Base-by-base conservation (phyloP, 2,797 vertebrate genomes). In the Acipenser transmontanus region DNA sequence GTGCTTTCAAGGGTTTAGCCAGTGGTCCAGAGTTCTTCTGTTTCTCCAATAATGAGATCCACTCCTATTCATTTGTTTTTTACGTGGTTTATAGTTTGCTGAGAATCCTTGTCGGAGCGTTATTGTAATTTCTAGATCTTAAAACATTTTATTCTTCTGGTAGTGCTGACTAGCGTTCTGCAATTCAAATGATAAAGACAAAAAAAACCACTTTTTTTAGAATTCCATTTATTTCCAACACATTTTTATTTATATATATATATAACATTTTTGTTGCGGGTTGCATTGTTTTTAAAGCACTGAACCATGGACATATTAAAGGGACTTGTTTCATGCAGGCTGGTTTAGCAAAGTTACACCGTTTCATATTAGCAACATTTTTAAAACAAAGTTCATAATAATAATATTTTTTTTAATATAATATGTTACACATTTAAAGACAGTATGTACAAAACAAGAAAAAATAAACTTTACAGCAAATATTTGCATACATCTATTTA, bases 341-440 rank as follows among this genome's bases (percentile, higher is more conserved):
- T 78, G 75, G 69, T 73, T 83, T 84, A 84, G 81, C 81, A 81
- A 80, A 72, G 89, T 89, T 82, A 87, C 84, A 88, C 83, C 71
- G 71, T 82, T 81, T 82, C 77, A 82, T 83, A 82, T 85, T 75
- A 85, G 69, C 66, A 67, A 69, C 66, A 69, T 83, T 82, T 81
- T 80, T 78, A 83, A 71, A 79, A 82, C 83, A 78, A 78, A 81
- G 73, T 79, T 83, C 59, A 34, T 34, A 34, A 34, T 34, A 34
- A 34, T 34, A 81, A 72, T 82, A 84, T 83, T 88, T 82, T 87
- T 86, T 59, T 74, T 68, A 68, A 85, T 91, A 91, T 86, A 86
- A 64, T 95, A 95, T 96, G 91, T 94, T 95, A 95, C 93, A 96
- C 78, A 79, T 93, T 81, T 84, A 84, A 72, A 83, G 88, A 87